Percentiles rank a stretch among this genome's conserved stretches.
phyloP scores from a whole-genome alignment of 23 tunicate species.

The Trididemnum miniatum region DNA sequence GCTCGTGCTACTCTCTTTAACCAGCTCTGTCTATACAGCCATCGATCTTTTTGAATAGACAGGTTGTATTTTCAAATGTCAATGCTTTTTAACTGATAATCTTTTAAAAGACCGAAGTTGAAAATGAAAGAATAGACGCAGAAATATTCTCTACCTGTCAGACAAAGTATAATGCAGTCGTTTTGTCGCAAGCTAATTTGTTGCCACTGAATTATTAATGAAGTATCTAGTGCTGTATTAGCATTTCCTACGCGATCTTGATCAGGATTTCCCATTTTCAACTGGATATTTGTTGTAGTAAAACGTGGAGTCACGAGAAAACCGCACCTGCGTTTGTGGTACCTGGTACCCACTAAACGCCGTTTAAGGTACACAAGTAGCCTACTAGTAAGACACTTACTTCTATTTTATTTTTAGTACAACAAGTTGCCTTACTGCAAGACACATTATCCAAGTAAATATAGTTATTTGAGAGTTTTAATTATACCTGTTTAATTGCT shows the following conservation, averaged over 20 bases:
- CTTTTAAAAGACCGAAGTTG: not conserved
- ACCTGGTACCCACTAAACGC: not conserved
- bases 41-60: not conserved
- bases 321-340: no score
- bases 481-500: not conserved
- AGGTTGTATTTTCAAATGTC: not conserved
- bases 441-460: slow-evolving; percentile 64
- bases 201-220: not conserved
- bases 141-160: not conserved
- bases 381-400: not conserved
- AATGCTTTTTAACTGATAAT: no score
- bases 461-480: not conserved
- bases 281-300: not conserved
- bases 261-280: not conserved
- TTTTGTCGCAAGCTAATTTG: not conserved
- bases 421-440: slow-evolving; percentile 71
- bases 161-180: not conserved
- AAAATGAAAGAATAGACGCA: not conserved
- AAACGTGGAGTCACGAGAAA: no score
- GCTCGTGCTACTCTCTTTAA: no score
- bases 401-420: slow-evolving; percentile 50
- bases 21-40: no score
- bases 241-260: not conserved
- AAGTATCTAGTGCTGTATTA: no score
- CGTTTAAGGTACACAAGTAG: not conserved